phyloP scores from a whole-genome alignment of 2,888 invertebrate species.

The Pammene fasciana region DNA sequence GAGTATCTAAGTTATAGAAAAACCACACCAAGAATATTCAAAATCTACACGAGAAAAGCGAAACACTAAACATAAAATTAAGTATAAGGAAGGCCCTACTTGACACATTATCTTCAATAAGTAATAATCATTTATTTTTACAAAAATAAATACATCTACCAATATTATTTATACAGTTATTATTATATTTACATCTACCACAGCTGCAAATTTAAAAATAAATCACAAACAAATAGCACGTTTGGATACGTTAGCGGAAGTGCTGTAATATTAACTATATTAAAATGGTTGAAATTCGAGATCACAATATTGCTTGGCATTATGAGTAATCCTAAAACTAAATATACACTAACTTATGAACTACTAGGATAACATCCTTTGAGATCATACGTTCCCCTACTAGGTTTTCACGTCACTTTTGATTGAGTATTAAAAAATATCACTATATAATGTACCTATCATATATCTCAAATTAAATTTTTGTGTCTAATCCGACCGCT shows the following conservation, averaged over 20 bases:
- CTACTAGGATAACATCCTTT: constrained; percentile 43
- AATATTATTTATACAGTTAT: constrained; percentile 34
- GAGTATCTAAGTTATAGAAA: constrained; percentile 18
- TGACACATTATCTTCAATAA: constrained; percentile 20
- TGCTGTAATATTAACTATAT: constrained; percentile 18
- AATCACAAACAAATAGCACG: constrained; percentile 33
- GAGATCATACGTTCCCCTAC: constrained; percentile 52
- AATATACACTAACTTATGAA: constrained; percentile 44
- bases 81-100: constrained; percentile 28
- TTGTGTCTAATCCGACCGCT: not conserved
- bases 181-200: constrained; percentile 38
- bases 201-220: constrained; percentile 37
- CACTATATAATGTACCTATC: constrained; percentile 31
- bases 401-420: constrained; percentile 29
- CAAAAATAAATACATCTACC: constrained; percentile 34
- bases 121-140: constrained; percentile 25
- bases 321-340: constrained; percentile 58
- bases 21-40: constrained; percentile 34
- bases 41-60: constrained; percentile 40
- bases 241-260: constrained; percentile 39
- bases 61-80: constrained; percentile 4
- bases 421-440: constrained; percentile 22
- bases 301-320: constrained; percentile 82
- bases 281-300: constrained; percentile 53
- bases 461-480: constrained; percentile 4